Conservation (phyloP, 2,113 vertebrate species). For the Dicrurus megarhynchus region DNA sequence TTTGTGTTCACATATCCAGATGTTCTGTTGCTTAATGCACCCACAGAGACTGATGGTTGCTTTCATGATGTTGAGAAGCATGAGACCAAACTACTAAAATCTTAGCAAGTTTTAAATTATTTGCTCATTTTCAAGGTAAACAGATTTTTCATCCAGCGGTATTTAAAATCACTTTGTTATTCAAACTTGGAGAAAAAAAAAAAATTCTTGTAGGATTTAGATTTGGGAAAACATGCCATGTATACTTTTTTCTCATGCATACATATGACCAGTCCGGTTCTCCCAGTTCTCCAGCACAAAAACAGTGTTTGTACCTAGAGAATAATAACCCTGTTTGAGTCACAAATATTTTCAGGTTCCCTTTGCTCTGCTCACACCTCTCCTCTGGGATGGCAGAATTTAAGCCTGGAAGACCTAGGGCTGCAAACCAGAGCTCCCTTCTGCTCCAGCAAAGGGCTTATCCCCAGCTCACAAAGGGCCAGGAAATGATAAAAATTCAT, state of each 20-base stretch:
- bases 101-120: background rate
- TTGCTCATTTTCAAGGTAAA: background rate
- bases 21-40: background rate
- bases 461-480: background rate
- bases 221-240: background rate
- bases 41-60: background rate
- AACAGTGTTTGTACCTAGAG: background rate
- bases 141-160: background rate
- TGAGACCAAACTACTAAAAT: background rate
- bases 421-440: background rate
- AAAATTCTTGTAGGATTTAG: background rate
- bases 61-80: background rate
- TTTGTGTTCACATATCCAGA: background rate
- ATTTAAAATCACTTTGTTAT: background rate
- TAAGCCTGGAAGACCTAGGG: background rate
- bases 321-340: background rate
- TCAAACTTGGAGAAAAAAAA: background rate
- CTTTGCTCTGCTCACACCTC: background rate
- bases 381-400: background rate
- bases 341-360: background rate
- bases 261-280: rapidly evolving
- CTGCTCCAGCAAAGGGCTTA: background rate
- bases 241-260: background rate
- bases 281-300: background rate
- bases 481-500: background rate